These are phyloP conservation scores for Stichopus chloronotus DNA, from an alignment of 35 echinoderm and acorn worm species.

Conservation along the genomic window DNA sequence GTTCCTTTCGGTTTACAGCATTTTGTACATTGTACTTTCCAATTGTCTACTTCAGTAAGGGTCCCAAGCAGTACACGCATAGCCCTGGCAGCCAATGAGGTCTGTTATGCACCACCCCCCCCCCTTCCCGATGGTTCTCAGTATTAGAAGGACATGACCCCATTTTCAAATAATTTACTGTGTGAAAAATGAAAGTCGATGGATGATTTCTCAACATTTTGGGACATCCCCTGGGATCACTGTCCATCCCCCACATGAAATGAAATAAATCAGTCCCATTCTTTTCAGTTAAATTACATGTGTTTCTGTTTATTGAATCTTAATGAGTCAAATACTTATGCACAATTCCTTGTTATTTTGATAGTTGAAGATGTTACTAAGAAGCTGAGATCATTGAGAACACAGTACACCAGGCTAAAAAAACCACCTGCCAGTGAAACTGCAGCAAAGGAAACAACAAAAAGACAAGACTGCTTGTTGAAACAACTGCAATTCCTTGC, in stretches of 20 bases:
- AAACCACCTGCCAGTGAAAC: slow-evolving; percentile 17
- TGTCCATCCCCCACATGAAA: too few species aligned
- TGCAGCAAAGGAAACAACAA: slow-evolving; percentile 27
- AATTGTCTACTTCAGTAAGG: not conserved
- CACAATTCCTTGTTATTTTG: not conserved
- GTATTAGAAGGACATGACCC: too few species aligned
- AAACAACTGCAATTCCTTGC: slow-evolving; percentile 22
- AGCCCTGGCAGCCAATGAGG: too few species aligned
- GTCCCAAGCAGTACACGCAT: too few species aligned
- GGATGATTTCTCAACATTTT: too few species aligned
- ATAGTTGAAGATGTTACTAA: slow-evolving; percentile 13
- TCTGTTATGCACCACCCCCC: too few species aligned
- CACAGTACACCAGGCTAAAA: not conserved
- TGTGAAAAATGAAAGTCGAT: too few species aligned
- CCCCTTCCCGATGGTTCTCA: too few species aligned
- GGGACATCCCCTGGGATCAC: too few species aligned
- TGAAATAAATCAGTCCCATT: too few species aligned
- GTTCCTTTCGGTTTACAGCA: slow-evolving; percentile 10
- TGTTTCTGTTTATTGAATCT: slow-evolving; percentile 29
- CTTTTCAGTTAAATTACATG: not conserved
- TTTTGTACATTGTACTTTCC: not conserved
- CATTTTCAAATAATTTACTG: too few species aligned
- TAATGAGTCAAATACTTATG: slow-evolving; percentile 24
- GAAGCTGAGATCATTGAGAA: slow-evolving; percentile 22
- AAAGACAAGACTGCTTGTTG: slow-evolving; percentile 19